These are phyloP conservation scores for Manis crassicaudata DNA, from an alignment of 2,797 vertebrate genomes.

Conservation along the genomic window DNA sequence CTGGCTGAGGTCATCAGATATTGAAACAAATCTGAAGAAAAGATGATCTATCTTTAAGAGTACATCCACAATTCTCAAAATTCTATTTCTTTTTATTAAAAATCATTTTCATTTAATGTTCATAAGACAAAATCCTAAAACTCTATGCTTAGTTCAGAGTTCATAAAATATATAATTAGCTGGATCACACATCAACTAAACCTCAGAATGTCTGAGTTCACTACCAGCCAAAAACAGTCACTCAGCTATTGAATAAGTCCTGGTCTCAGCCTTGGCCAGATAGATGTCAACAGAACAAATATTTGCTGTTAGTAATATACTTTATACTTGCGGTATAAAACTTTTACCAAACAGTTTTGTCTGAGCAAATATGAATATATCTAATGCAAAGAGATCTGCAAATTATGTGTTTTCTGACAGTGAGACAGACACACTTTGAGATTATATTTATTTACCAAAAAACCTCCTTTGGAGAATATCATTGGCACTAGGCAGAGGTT, in stretches of 20 bases:
- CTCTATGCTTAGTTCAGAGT: not conserved
- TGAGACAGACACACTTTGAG: not conserved
- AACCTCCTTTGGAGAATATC: not conserved
- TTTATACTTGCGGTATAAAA: not conserved
- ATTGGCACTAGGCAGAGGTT: not conserved
- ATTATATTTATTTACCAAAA: not conserved
- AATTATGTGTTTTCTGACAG: not conserved
- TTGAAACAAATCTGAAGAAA: not conserved
- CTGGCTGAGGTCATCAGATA: not conserved
- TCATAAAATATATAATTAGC: not conserved
- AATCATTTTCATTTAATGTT: conserved; percentile 3
- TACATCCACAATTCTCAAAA: not conserved
- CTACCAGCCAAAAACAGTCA: too few relatives aligned
- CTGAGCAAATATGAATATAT: not conserved
- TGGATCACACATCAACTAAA: not conserved
- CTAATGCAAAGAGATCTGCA: not conserved
- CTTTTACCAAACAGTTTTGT: not conserved
- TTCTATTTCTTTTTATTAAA: not conserved
- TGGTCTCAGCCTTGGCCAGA: not conserved
- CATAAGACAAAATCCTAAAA: conserved; percentile 25
- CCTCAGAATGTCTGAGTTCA: not conserved
- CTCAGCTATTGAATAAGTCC: rapidly evolving
- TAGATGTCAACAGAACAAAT: not conserved
- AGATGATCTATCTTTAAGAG: not conserved
- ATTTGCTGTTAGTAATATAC: not conserved